phyloP scores from a whole-genome alignment of 2,113 vertebrate species.

The Psittacus erithacus region DNA sequence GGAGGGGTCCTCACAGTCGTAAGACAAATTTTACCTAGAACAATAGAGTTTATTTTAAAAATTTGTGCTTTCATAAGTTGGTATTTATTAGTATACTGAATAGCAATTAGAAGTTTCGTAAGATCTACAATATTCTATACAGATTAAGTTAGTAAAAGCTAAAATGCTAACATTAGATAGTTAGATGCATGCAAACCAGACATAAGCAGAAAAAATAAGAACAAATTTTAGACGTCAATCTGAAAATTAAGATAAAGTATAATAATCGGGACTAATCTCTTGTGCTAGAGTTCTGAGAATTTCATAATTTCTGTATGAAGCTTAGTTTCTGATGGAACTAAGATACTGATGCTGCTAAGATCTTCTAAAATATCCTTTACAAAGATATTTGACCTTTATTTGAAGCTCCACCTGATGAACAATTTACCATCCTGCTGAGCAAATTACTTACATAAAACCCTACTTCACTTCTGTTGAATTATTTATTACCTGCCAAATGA shows the following conservation, averaged over 20 bases:
- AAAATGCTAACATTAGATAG: not conserved
- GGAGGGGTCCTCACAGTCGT: not conserved
- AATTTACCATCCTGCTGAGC: not conserved
- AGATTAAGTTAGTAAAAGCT: not conserved
- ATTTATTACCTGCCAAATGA: not conserved
- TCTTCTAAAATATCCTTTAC: not conserved
- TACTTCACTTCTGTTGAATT: not conserved
- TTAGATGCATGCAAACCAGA: not conserved
- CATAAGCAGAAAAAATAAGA: not conserved
- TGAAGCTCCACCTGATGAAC: not conserved
- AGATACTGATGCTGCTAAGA: not conserved
- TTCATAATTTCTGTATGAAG: not conserved
- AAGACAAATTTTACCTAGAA: not conserved
- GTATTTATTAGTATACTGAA: not conserved
- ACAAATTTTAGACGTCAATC: too few relatives aligned
- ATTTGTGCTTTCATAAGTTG: not conserved
- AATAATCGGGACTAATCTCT: not conserved
- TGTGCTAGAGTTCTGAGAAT: not conserved
- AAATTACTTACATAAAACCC: not conserved
- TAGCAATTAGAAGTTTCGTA: not conserved
- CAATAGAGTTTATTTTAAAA: not conserved
- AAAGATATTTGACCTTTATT: not conserved
- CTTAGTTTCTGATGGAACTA: not conserved
- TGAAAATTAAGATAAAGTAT: not conserved
- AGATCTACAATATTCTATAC: not conserved